These are phyloP conservation scores for Urosaurus nigricauda DNA, from an alignment of 2,797 vertebrate species.

Conservation along the genomic window DNA sequence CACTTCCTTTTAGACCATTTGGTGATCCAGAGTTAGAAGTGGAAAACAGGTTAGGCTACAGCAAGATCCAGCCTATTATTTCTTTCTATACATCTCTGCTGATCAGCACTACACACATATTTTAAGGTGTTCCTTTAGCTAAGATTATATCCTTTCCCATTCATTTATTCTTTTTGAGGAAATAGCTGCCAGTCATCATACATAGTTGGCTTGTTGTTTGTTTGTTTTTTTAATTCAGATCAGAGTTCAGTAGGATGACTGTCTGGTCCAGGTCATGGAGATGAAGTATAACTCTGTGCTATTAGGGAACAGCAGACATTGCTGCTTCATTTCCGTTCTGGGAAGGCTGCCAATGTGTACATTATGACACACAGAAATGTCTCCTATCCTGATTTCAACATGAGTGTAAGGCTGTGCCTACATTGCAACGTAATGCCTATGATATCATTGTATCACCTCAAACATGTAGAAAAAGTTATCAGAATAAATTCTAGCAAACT, in stretches of 20 bases:
- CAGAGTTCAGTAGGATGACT: neutral
- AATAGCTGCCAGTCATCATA: neutral
- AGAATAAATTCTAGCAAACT: neutral
- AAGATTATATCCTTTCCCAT: neutral
- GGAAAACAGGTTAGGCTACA: neutral
- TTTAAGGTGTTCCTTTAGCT: neutral
- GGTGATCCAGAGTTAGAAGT: neutral
- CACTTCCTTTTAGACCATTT: neutral
- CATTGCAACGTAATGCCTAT: neutral
- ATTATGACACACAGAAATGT: conserved; percentile 26
- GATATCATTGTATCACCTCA: conserved; percentile 10
- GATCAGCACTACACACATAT: neutral
- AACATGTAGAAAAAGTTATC: neutral
- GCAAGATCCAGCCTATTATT: neutral
- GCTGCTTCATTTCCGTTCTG: conserved; percentile 32
- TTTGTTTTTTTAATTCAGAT: neutral
- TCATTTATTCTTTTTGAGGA: neutral
- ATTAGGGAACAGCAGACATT: neutral
- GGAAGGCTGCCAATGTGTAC: conserved; percentile 37
- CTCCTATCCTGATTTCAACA: conserved; percentile 35
- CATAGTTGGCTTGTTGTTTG: neutral
- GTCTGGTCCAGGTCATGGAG: conserved; percentile 3
- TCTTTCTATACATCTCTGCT: neutral
- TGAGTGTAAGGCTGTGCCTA: neutral
- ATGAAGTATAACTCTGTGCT: neutral